Conservation (phyloP, 2,113 vertebrate genomes). For the Cricetomys ansorgei region DNA sequence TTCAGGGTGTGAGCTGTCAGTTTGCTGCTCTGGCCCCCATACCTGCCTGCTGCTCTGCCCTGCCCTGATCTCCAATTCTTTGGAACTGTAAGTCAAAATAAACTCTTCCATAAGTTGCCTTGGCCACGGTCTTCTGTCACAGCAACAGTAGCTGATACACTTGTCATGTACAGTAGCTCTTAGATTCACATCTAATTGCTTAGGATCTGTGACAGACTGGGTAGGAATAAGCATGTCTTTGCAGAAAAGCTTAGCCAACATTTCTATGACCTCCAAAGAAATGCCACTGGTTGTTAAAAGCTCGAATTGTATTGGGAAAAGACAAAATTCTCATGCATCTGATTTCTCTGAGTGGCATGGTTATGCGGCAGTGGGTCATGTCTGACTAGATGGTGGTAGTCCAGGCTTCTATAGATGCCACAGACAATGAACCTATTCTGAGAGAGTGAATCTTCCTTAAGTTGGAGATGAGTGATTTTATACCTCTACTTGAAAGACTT, state of each 20-base stretch:
- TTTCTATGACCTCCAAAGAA: background rate
- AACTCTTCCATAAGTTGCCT: background rate
- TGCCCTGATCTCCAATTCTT: background rate
- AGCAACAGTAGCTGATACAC: background rate
- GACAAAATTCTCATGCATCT: background rate
- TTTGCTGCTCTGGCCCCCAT: background rate
- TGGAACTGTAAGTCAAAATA: background rate
- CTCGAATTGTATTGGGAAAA: background rate
- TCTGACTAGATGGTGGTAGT: background rate
- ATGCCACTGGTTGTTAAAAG: background rate
- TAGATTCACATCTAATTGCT: background rate
- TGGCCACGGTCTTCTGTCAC: background rate
- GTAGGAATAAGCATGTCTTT: background rate
- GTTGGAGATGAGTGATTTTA: background rate
- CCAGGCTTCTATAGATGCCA: background rate
- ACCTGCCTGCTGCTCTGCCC: background rate
- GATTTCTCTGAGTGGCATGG: background rate
- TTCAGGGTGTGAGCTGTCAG: background rate
- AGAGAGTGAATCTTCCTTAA: background rate
- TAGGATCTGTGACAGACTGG: background rate
- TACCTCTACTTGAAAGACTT: background rate
- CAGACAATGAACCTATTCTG: background rate
- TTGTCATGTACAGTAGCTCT: background rate
- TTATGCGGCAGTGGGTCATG: background rate
- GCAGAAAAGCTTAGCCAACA: background rate